Evolutionary conservation across 2,797 vertebrate genomes (phyloP).

Genomic region (Arctocebus calabarensis): DNA sequence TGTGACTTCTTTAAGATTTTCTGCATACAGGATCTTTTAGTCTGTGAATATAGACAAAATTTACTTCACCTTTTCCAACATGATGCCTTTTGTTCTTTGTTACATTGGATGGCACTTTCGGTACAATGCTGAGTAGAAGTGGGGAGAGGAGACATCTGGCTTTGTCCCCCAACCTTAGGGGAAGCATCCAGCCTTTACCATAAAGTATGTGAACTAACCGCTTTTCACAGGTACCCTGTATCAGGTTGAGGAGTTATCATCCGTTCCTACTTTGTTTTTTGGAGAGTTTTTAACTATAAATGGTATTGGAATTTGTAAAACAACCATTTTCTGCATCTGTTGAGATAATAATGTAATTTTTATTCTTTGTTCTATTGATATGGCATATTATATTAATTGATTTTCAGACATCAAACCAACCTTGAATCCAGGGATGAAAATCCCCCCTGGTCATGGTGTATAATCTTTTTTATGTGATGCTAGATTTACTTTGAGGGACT

Average conservation of each 20-base stretch:
- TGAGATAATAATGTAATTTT: background rate
- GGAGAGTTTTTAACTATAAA: background rate
- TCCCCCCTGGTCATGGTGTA: background rate
- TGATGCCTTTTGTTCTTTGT: background rate
- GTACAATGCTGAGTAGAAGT: background rate
- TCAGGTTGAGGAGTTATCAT: background rate
- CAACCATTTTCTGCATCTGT: background rate
- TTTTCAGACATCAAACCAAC: slow-evolving; percentile 58
- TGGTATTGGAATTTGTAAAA: background rate
- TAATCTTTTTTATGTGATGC: background rate
- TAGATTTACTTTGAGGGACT: background rate
- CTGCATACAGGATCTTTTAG: background rate
- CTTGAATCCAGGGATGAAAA: slow-evolving; percentile 49
- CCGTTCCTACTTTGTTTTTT: slow-evolving; percentile 8
- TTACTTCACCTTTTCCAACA: background rate
- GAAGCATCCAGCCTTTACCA: background rate
- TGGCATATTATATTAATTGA: background rate
- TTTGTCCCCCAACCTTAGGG: background rate
- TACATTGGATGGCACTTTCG: background rate
- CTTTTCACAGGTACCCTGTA: background rate
- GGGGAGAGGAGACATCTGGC: background rate
- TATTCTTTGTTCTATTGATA: slow-evolving; percentile 1
- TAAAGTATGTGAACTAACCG: background rate
- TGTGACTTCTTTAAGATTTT: slow-evolving; percentile 36
- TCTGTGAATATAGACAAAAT: background rate